Evolutionary conservation across 2,797 vertebrate species (phyloP).

Genomic region (Cheirogaleus major): DNA sequence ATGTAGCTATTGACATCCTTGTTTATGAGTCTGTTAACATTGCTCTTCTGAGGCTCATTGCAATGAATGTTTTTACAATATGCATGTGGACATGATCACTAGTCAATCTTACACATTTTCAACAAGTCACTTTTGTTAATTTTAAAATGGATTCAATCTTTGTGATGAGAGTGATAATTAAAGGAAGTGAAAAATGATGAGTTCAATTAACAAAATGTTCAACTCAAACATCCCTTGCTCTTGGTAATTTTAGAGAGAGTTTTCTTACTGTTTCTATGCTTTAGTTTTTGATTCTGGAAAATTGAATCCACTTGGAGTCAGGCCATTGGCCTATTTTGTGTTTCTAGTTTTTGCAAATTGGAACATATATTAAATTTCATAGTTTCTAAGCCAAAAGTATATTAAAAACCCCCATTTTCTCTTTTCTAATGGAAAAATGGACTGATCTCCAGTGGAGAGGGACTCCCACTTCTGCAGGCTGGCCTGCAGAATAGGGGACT

Average conservation of each 20-base stretch:
- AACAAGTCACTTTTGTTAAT: neutral
- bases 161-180: conserved; percentile 13
- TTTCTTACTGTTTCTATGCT: conserved; percentile 28
- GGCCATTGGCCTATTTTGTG: conserved; percentile 52
- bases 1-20: neutral
- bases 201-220: neutral
- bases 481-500: neutral
- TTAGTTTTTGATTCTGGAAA: conserved; percentile 52
- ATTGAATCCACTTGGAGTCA: conserved; percentile 37
- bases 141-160: neutral
- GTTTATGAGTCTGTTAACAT: neutral
- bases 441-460: conserved; percentile 44
- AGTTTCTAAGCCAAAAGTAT: conserved; percentile 54
- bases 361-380: conserved; percentile 63
- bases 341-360: conserved; percentile 67
- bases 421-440: conserved; percentile 57
- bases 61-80: neutral
- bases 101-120: neutral
- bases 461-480: conserved; percentile 7
- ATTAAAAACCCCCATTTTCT: conserved; percentile 11
- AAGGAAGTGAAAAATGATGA: conserved; percentile 10
- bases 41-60: neutral
- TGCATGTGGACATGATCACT: neutral
- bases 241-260: neutral
- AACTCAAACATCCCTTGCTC: neutral